phyloP scores from a whole-genome alignment of 2,888 invertebrate genomes.

The Linyphia triangularis region DNA sequence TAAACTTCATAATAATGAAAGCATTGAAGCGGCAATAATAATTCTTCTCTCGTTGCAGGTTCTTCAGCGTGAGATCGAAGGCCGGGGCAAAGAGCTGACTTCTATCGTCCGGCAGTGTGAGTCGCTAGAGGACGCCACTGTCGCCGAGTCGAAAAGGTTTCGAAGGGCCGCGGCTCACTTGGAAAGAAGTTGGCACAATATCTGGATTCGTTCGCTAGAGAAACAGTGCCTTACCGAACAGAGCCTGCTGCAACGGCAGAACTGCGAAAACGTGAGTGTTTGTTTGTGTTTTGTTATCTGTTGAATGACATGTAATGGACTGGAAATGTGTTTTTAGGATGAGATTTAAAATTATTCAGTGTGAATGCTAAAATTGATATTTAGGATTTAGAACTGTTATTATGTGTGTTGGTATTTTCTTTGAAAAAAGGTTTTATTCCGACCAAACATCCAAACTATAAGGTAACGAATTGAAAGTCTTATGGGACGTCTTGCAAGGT shows the following conservation, averaged over 20 bases:
- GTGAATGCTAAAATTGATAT: too few relatives aligned
- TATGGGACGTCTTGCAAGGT: too few relatives aligned
- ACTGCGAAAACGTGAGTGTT: slow-evolving; percentile 54
- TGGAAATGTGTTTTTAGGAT: too few relatives aligned
- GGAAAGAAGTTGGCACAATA: slow-evolving; percentile 93
- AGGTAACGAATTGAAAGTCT: too few relatives aligned
- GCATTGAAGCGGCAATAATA: too few relatives aligned
- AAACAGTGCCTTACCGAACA: slow-evolving; percentile 95
- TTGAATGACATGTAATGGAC: too few relatives aligned
- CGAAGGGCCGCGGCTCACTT: slow-evolving; percentile 85
- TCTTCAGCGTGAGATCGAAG: slow-evolving; percentile 95
- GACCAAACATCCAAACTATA: too few relatives aligned
- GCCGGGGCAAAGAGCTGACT: slow-evolving; percentile 82
- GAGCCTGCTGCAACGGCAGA: slow-evolving; percentile 81
- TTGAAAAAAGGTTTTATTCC: too few relatives aligned
- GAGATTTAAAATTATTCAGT: too few relatives aligned
- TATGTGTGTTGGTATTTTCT: too few relatives aligned
- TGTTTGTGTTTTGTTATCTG: slow-evolving; percentile 30
- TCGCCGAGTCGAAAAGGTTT: slow-evolving; percentile 77
- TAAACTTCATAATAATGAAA: too few relatives aligned
- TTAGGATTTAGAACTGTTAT: too few relatives aligned
- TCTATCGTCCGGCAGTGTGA: slow-evolving; percentile 80
- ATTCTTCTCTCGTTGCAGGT: slow-evolving; percentile 83
- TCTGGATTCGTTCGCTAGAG: slow-evolving; percentile 93
- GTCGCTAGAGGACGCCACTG: slow-evolving; percentile 77